Evolutionary conservation across 2,888 invertebrate genomes (phyloP).

Genomic region (Epinotia ramella): DNA sequence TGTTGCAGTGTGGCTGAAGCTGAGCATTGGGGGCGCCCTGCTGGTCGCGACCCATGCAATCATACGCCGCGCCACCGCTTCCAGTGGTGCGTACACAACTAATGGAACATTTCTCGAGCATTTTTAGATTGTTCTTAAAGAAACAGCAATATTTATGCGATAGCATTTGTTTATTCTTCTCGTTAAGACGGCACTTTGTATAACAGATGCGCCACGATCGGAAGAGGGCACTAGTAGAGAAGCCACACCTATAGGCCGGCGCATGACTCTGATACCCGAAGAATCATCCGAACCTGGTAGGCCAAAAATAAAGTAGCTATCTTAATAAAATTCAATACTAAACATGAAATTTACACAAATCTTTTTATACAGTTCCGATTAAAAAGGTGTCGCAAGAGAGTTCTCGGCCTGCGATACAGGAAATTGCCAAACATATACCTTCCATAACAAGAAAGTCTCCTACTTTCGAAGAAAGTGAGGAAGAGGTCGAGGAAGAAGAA

Average conservation of each 20-base stretch:
- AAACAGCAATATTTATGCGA: neutral
- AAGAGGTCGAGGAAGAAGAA: constrained; percentile 60
- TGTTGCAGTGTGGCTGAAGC: constrained; percentile 95
- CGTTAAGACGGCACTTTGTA: constrained; percentile 42
- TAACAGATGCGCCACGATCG: constrained; percentile 67
- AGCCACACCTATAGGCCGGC: constrained; percentile 71
- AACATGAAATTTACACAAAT: constrained; percentile 36
- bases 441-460: constrained; percentile 56
- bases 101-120: neutral
- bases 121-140: neutral
- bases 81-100: constrained; percentile 87
- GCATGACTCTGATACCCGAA: constrained; percentile 76
- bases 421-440: constrained; percentile 53
- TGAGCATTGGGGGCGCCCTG: constrained; percentile 93
- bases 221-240: constrained; percentile 66
- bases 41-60: constrained; percentile 94
- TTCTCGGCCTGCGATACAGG: constrained; percentile 53
- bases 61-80: constrained; percentile 87
- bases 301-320: constrained; percentile 46
- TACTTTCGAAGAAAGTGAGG: constrained; percentile 59
- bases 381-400: constrained; percentile 53
- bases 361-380: constrained; percentile 51
- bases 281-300: constrained; percentile 60
- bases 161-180: neutral
- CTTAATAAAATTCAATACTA: constrained; percentile 48